Conservation (phyloP, 2,113 vertebrate species). For the Syrmaticus mikado region DNA sequence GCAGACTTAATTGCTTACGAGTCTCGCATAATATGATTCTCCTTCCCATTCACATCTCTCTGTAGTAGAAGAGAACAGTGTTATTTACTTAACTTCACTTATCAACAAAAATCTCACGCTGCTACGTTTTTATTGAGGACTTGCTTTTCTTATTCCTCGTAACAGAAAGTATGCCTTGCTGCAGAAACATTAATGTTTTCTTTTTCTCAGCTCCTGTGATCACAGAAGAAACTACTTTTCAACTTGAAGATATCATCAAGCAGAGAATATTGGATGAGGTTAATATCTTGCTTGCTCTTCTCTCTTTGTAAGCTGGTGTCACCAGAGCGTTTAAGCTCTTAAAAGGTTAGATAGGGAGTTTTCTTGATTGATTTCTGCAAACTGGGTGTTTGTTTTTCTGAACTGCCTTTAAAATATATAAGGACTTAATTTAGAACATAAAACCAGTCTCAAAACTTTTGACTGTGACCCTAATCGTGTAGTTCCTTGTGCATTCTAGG, state of each 20-base stretch:
- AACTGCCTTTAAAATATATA: background rate
- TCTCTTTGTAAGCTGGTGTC: background rate
- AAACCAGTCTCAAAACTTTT: background rate
- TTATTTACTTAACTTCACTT: background rate
- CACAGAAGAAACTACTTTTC: conserved; percentile 94
- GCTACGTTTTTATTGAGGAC: background rate
- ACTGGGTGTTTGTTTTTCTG: background rate
- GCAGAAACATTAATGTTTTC: background rate
- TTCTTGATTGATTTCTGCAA: background rate
- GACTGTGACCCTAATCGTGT: background rate
- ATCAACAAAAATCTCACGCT: background rate
- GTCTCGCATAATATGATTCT: background rate
- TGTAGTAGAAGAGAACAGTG: background rate
- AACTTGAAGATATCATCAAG: conserved; percentile 95
- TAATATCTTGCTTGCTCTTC: background rate
- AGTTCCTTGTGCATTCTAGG: background rate
- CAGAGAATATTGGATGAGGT: conserved; percentile 97
- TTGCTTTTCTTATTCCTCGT: background rate
- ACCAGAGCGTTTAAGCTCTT: background rate
- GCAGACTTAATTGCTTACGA: background rate
- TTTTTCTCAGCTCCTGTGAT: conserved; percentile 87
- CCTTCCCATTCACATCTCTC: background rate
- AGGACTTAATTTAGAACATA: background rate
- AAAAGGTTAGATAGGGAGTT: background rate
- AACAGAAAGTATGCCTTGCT: background rate